Conservation (phyloP, 2,113 vertebrate species). For the Lepus americanus region DNA sequence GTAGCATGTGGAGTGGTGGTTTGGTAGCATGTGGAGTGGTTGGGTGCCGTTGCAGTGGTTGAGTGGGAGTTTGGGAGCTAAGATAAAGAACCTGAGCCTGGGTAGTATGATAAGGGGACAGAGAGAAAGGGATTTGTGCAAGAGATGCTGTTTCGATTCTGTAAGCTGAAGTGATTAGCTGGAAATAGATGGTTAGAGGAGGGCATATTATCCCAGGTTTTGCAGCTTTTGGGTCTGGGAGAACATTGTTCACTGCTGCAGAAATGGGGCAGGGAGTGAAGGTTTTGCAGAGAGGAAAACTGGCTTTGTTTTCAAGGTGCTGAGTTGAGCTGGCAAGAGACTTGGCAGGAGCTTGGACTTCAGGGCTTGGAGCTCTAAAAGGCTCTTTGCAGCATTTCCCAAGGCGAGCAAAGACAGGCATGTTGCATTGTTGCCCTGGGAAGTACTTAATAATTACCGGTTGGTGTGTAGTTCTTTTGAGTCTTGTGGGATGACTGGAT, state of each 20-base stretch:
- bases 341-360: neutral
- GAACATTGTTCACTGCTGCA: neutral
- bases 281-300: neutral
- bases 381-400: constrained; percentile 37
- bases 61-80: neutral
- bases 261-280: neutral
- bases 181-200: neutral
- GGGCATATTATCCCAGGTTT: neutral
- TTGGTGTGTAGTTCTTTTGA: constrained; percentile 67
- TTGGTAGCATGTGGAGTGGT: too few relatives aligned
- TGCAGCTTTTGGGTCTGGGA: neutral
- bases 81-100: neutral
- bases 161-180: neutral
- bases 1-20: too few relatives aligned
- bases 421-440: constrained; percentile 48
- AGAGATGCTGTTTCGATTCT: neutral
- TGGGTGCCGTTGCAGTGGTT: neutral
- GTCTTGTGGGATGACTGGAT: constrained; percentile 64
- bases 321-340: neutral
- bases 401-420: constrained; percentile 54
- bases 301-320: neutral
- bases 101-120: neutral
- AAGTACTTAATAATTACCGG: constrained; percentile 68
- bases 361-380: neutral
- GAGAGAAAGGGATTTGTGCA: too few relatives aligned